Conservation (phyloP, 2,888 invertebrate species). For the Synergus umbraculus region DNA sequence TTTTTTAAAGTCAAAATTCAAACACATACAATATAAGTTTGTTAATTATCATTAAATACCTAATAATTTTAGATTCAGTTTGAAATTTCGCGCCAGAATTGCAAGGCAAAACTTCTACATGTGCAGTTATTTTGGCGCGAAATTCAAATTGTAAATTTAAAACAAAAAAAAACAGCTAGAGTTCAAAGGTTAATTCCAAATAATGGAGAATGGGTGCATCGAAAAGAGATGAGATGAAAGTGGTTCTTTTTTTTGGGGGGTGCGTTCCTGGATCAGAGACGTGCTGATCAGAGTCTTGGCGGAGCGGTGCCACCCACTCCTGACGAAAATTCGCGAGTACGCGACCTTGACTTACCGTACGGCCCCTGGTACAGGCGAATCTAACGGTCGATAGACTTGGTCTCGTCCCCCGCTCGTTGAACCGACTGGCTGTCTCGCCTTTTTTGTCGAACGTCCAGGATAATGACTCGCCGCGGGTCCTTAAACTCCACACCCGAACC, state of each 20-base stretch:
- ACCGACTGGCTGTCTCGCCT: conserved; percentile 43
- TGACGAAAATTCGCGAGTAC: conserved; percentile 63
- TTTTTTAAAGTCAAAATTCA: no score
- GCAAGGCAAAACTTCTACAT: no score
- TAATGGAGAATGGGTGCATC: background rate
- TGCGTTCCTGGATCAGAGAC: conserved; percentile 3
- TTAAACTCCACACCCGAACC: conserved; percentile 46
- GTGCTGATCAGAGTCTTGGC: conserved; percentile 40
- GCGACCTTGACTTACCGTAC: conserved; percentile 64
- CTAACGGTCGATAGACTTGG: conserved; percentile 59
- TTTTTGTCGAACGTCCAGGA: conserved; percentile 54
- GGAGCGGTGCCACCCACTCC: conserved; percentile 44
- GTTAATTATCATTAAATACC: no score
- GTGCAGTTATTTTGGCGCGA: background rate
- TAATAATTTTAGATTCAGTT: no score
- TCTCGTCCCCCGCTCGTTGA: background rate
- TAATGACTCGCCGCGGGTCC: conserved; percentile 50
- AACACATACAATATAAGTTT: no score
- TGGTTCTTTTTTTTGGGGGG: background rate
- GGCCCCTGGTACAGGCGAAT: conserved; percentile 45
- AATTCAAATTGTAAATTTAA: background rate
- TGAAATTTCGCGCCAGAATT: no score
- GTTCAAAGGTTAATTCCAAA: no score
- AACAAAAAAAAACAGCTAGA: no score
- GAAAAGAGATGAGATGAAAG: background rate